These are phyloP conservation scores for Madoqua kirkii DNA, from an alignment of 2,113 vertebrate species.

Conservation along the genomic window DNA sequence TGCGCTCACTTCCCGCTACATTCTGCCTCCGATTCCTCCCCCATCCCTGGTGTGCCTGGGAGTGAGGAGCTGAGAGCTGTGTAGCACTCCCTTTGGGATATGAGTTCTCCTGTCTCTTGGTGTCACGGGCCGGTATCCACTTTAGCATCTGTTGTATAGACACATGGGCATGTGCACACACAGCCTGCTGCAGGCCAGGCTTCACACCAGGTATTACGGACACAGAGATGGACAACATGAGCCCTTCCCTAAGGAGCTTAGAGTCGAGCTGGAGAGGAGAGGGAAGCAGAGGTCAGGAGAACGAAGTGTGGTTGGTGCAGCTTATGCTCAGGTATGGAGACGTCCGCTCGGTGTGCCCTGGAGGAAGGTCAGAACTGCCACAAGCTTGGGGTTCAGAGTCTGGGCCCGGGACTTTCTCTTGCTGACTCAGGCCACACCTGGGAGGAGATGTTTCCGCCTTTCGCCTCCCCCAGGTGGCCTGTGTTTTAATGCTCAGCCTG, in stretches of 20 bases:
- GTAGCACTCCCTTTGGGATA: neutral
- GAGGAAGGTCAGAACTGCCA: neutral
- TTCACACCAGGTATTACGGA: neutral
- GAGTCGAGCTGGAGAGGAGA: neutral
- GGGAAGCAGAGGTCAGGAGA: neutral
- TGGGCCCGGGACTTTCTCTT: neutral
- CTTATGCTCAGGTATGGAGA: rapidly evolving
- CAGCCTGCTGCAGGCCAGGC: too few species aligned
- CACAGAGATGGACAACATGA: neutral
- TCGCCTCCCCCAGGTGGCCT: neutral
- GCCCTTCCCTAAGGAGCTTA: too few species aligned
- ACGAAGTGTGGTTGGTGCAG: rapidly evolving
- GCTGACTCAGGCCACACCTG: neutral
- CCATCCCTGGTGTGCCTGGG: neutral
- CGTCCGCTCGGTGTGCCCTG: rapidly evolving
- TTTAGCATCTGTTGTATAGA: neutral
- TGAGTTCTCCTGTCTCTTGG: neutral
- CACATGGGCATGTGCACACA: neutral
- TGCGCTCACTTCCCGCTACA: neutral
- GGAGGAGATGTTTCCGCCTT: rapidly evolving
- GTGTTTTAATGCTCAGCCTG: neutral
- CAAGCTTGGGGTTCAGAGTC: neutral
- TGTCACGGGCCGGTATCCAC: neutral
- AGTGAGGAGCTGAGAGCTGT: neutral
- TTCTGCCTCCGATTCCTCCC: neutral